Base-by-base conservation (phyloP, 2,113 vertebrate species). In the Baryphthengus martii region DNA sequence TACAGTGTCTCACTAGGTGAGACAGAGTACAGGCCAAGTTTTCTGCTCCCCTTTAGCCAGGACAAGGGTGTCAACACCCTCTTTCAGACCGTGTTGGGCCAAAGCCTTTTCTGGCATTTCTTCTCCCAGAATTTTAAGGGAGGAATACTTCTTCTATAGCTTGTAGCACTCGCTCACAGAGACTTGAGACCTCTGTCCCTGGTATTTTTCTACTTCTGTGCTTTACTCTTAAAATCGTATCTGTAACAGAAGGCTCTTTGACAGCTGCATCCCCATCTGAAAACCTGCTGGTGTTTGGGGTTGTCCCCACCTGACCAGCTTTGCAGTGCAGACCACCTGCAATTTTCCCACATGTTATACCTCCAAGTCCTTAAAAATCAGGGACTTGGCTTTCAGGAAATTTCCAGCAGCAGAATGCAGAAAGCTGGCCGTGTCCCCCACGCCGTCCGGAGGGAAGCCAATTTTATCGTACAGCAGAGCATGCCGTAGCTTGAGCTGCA, bases 291-390 rank as follows among this genome's bases (percentile, higher is more conserved):
- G 84, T 66, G 86, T 90, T 88, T 83, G 63, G 66, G 88, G 85
- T 50, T 92, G 95, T 93, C 95, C 96, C 90, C 62, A 93, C 72
- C 96, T 90, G 86, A 94, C 90, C 90, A 85, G 95, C 88, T 92
- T 93, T 96, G 83, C 83, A 23, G 90, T 42, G 83, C 62, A 50
- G 92, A 82, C 92, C 90, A 78, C 96, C 92, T 75, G 85, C 76
- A 6, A 84, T 89, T 90, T 93, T 94, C 70, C 94, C 96, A 95
- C 95, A 93, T 95, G 88, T 92, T 88, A 63, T 75, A 89, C 49
- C 90, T 81, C 85, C 12, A 49, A 78, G 73, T 19, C 83, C 92
- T 82, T 89, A 65, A 81, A 55, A 89, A 74, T 23, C 83, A 47
- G 77, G 70, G 86, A 86, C 72, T 88, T 66, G 1, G 1, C 86